Conservation (phyloP, 2,888 invertebrate genomes). For the Leuctra nigra region DNA sequence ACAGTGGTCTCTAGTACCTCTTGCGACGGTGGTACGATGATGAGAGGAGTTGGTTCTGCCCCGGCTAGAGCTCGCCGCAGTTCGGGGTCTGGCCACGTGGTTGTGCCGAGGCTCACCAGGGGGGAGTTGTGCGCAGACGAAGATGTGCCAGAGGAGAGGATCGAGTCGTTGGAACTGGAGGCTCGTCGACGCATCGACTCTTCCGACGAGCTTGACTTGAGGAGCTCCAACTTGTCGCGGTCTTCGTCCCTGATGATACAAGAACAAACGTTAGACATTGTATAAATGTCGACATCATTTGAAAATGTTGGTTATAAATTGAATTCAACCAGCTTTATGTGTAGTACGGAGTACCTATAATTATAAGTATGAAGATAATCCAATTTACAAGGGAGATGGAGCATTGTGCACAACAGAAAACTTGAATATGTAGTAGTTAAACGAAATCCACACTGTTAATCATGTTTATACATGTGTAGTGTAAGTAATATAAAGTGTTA, state of each 20-base stretch:
- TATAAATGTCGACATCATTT: no score
- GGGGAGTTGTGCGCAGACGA: conserved; percentile 34
- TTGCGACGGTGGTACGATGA: conserved; percentile 24
- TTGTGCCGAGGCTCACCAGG: conserved; percentile 31
- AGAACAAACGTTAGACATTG: no score
- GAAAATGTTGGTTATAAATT: no score
- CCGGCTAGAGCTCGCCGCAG: conserved; percentile 20
- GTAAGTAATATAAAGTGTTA: no score
- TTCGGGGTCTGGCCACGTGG: conserved; percentile 26
- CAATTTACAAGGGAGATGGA: no score
- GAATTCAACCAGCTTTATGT: no score
- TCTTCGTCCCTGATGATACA: conserved; percentile 51
- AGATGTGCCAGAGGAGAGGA: conserved; percentile 46
- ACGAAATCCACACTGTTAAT: no score
- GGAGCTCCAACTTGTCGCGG: conserved; percentile 51
- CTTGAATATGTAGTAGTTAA: no score
- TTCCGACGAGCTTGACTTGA: conserved; percentile 49
- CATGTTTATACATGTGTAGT: no score
- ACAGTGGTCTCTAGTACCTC: conserved; percentile 68
- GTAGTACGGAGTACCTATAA: no score
- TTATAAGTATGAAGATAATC: no score
- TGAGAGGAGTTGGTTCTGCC: conserved; percentile 23
- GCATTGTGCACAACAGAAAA: no score
- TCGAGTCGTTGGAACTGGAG: conserved; percentile 54
- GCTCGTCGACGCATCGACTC: conserved; percentile 54